These are phyloP conservation scores for Brachionus paranguensis DNA, from an alignment of 1,140 invertebrate species.

Conservation along the genomic window DNA sequence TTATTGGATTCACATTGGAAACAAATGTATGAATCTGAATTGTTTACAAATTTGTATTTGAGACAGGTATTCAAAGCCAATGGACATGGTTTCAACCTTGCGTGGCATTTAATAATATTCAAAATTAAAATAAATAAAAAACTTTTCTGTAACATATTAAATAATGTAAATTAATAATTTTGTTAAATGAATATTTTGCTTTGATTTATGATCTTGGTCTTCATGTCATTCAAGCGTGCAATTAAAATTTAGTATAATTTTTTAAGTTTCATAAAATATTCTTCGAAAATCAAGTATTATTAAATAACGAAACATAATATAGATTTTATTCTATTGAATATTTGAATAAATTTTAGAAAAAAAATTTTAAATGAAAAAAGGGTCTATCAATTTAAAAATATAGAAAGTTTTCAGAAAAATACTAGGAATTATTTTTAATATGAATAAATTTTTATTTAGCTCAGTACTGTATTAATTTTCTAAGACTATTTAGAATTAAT, in stretches of 20 bases:
- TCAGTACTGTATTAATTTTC: too few species aligned
- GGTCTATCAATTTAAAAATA: too few species aligned
- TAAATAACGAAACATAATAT: neutral
- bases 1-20: neutral
- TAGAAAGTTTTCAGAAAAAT: too few species aligned
- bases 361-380: too few species aligned
- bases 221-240: neutral
- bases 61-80: neutral
- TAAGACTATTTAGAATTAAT: too few species aligned
- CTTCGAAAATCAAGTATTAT: neutral
- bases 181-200: neutral
- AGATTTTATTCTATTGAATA: neutral
- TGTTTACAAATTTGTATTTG: neutral
- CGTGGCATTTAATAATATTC: neutral
- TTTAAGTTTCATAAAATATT: neutral
- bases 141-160: neutral
- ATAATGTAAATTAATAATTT: neutral
- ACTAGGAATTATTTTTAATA: too few species aligned
- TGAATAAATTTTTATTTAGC: too few species aligned
- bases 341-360: neutral
- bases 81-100: neutral
- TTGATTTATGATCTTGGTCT: neutral
- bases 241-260: neutral
- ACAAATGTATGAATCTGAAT: neutral
- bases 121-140: neutral